Conservation (phyloP, 2,797 vertebrate genomes). For the Antrozous pallidus region DNA sequence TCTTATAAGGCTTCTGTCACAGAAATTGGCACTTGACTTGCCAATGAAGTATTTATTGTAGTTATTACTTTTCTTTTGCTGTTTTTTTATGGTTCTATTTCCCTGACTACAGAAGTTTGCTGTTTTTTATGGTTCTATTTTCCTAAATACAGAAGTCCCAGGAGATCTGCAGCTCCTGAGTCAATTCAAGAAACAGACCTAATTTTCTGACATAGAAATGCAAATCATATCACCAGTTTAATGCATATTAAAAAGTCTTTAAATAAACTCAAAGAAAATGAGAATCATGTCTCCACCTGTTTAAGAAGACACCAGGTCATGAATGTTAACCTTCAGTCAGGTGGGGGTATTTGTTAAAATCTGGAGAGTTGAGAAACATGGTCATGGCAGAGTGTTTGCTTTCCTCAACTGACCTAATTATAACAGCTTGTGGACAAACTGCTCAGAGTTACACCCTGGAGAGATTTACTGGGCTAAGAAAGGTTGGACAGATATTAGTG, state of each 20-base stretch:
- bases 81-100: neutral
- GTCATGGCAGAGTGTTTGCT: neutral
- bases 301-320: constrained; percentile 17
- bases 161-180: neutral
- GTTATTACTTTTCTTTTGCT: neutral
- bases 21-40: neutral
- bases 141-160: neutral
- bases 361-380: neutral
- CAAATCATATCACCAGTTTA: constrained; percentile 47
- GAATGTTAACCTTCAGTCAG: constrained; percentile 38
- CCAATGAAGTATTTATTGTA: neutral
- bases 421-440: constrained; percentile 28
- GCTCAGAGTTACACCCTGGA: neutral
- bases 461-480: constrained; percentile 26
- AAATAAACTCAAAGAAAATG: constrained; percentile 45
- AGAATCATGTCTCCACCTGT: constrained; percentile 33
- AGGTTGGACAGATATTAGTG: constrained; percentile 48
- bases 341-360: constrained; percentile 50
- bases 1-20: neutral
- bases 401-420: constrained; percentile 55
- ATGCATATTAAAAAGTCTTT: constrained; percentile 27
- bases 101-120: neutral
- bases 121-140: neutral
- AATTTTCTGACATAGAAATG: constrained; percentile 48
- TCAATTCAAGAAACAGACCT: neutral